Evolutionary conservation across 2,888 invertebrate genomes (phyloP).

Genomic region (Cheilosia pagana): DNA sequence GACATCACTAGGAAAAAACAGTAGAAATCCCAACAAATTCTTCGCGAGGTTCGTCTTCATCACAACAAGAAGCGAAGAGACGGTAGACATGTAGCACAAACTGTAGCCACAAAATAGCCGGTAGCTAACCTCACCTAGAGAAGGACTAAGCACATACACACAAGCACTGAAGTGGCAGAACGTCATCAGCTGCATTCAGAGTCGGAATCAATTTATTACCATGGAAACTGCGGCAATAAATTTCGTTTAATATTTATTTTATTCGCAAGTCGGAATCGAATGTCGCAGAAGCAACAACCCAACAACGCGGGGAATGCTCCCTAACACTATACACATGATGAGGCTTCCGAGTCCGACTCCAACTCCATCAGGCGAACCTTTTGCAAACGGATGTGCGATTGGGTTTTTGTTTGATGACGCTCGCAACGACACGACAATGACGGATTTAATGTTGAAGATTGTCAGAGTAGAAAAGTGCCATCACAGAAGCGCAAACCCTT

Average conservation of each 20-base stretch:
- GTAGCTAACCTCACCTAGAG: conserved; percentile 17
- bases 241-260: conserved; percentile 73
- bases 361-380: conserved; percentile 33
- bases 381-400: conserved; percentile 65
- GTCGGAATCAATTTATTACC: conserved; percentile 71
- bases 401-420: conserved; percentile 72
- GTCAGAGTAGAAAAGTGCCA: conserved; percentile 55
- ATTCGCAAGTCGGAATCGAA: conserved; percentile 63
- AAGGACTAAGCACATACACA: neutral
- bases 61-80: conserved; percentile 43
- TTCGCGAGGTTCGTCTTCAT: conserved; percentile 56
- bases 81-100: conserved; percentile 26
- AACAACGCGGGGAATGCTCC: conserved; percentile 31
- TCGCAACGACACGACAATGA: conserved; percentile 72
- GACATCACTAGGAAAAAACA: conserved; percentile 12
- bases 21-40: neutral
- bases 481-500: conserved; percentile 19
- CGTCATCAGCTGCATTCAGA: conserved; percentile 68
- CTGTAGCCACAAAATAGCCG: conserved; percentile 45
- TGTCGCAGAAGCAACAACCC: conserved; percentile 12
- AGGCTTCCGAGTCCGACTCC: conserved; percentile 39
- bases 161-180: conserved; percentile 43
- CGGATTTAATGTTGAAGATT: conserved; percentile 70
- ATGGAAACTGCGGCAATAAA: conserved; percentile 71
- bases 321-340: conserved; percentile 19